Conservation (phyloP, 2,888 invertebrate genomes). For the Oasisia sp. region DNA sequence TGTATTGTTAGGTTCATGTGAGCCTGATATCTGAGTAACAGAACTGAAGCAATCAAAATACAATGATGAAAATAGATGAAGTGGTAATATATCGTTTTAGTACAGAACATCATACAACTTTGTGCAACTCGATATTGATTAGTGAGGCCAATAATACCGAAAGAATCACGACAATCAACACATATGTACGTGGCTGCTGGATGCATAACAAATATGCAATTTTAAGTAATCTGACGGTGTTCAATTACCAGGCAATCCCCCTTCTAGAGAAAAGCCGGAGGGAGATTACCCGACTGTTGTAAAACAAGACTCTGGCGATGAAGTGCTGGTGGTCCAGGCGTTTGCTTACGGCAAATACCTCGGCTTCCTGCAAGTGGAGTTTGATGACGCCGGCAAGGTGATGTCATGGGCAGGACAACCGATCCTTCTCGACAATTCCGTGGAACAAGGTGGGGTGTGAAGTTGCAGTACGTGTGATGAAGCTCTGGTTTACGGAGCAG, state of each 20-base stretch:
- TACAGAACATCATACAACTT: too few species aligned
- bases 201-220: background rate
- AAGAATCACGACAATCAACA: too few species aligned
- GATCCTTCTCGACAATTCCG: constrained; percentile 75
- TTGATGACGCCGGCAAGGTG: constrained; percentile 79
- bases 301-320: constrained; percentile 67
- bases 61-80: too few species aligned
- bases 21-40: too few species aligned
- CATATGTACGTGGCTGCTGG: background rate
- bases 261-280: constrained; percentile 62
- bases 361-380: constrained; percentile 78
- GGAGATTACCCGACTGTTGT: constrained; percentile 79
- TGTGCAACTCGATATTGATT: too few species aligned
- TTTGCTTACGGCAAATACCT: constrained; percentile 91
- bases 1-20: too few species aligned
- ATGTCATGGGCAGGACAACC: constrained; percentile 78
- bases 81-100: too few species aligned
- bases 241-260: background rate
- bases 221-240: background rate
- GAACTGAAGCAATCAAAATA: too few species aligned
- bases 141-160: too few species aligned
- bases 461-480: too few species aligned
- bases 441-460: constrained; percentile 73
- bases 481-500: too few species aligned
- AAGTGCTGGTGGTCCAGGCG: constrained; percentile 81